These are phyloP conservation scores for Vanessa tameamea DNA, from an alignment of 1,140 invertebrate genomes.

Conservation along the genomic window DNA sequence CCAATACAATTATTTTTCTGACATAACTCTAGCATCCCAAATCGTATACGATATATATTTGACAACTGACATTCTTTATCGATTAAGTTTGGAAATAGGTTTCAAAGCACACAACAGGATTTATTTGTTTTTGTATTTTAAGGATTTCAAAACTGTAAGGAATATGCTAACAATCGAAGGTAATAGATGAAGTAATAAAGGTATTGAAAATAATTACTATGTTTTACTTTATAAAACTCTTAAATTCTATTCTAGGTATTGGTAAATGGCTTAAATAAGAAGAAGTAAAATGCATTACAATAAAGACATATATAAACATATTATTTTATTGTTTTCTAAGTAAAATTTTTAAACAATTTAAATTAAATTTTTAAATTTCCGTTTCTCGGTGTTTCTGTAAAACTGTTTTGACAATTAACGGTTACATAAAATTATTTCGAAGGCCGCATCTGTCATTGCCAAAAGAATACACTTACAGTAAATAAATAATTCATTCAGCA, in stretches of 20 bases:
- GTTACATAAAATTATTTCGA: not conserved
- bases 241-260: too few relatives aligned
- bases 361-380: not conserved
- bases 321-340: not conserved
- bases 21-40: slow-evolving; percentile 32
- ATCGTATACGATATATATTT: slow-evolving; percentile 33
- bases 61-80: slow-evolving; percentile 28
- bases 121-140: too few relatives aligned
- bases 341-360: too few relatives aligned
- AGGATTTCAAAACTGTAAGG: too few relatives aligned
- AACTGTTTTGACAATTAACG: not conserved
- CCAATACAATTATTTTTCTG: slow-evolving; percentile 28
- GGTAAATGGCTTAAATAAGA: too few relatives aligned
- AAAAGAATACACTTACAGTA: not conserved
- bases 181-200: too few relatives aligned
- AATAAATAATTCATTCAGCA: not conserved
- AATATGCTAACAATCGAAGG: not conserved
- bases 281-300: too few relatives aligned
- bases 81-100: slow-evolving; percentile 21
- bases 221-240: too few relatives aligned
- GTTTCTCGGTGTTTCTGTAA: not conserved
- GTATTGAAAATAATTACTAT: too few relatives aligned
- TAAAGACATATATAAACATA: not conserved
- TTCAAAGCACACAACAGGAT: not conserved
- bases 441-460: not conserved